A percentile compares a stretch with the other conserved stretches of the same genome.
These are phyloP conservation scores for Busseola fusca DNA, from an alignment of 2,888 invertebrate genomes.

Conservation along the genomic window DNA sequence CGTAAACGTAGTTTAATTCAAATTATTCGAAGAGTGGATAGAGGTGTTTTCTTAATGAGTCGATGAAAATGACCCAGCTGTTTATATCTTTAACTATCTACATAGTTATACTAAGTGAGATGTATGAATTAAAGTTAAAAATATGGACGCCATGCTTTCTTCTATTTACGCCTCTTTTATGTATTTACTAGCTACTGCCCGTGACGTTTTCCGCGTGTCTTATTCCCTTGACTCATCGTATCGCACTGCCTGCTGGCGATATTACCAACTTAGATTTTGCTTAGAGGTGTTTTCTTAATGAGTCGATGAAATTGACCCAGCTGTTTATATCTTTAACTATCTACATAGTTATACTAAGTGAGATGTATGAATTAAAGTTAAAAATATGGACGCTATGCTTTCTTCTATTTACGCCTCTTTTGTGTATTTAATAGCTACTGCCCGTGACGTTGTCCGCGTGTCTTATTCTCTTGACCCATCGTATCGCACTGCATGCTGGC, in stretches of 20 bases:
- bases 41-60: slow-evolving; percentile 60
- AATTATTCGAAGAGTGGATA: slow-evolving; percentile 66
- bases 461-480: not conserved
- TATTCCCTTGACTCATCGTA: not conserved
- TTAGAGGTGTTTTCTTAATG: slow-evolving; percentile 61
- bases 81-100: slow-evolving; percentile 48
- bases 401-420: slow-evolving; percentile 5
- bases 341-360: slow-evolving; percentile 43
- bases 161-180: slow-evolving; percentile 3
- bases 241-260: not conserved
- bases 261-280: slow-evolving; percentile 9
- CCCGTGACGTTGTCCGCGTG: not conserved
- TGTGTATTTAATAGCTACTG: not conserved
- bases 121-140: slow-evolving; percentile 34
- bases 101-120: slow-evolving; percentile 45
- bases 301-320: slow-evolving; percentile 51
- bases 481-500: not conserved
- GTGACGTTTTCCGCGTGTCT: not conserved
- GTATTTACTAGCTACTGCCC: not conserved
- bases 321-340: slow-evolving; percentile 47
- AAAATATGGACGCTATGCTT: slow-evolving; percentile 14
- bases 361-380: slow-evolving; percentile 38
- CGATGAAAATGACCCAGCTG: slow-evolving; percentile 47
- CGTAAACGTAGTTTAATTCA: slow-evolving; percentile 62
- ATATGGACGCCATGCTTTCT: slow-evolving; percentile 10